phyloP scores from a whole-genome alignment of 2,888 invertebrate genomes.

The Aquatica leii region DNA sequence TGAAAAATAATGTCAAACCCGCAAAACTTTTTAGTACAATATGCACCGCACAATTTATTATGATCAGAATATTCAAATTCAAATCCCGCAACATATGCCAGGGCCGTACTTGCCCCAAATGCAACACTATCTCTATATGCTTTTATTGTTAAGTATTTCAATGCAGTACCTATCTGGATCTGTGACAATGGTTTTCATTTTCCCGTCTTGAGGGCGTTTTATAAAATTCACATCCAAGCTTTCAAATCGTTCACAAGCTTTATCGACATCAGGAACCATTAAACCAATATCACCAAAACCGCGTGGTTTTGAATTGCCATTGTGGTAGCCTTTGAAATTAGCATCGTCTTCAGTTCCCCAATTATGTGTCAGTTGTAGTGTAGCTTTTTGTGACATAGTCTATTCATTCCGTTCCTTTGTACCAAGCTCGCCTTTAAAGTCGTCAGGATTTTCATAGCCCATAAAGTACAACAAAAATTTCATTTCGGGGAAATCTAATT shows the following conservation, averaged over 20 bases:
- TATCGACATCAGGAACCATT: constrained; percentile 86
- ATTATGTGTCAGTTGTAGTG: constrained; percentile 92
- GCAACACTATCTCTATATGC: too few species aligned
- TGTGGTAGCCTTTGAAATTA: constrained; percentile 78
- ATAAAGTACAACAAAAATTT: constrained; percentile 90
- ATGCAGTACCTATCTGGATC: constrained; percentile 98
- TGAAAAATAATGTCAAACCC: too few species aligned
- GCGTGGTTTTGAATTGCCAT: constrained; percentile 89
- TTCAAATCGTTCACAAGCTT: constrained; percentile 86
- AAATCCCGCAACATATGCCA: too few species aligned
- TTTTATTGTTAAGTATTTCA: constrained; percentile 76
- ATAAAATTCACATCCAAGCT: constrained; percentile 85
- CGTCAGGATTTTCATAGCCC: constrained; percentile 84
- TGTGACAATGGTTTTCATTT: constrained; percentile 91
- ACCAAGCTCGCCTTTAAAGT: constrained; percentile 75
- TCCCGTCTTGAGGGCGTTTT: constrained; percentile 89
- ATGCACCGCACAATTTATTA: too few species aligned
- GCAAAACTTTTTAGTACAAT: too few species aligned
- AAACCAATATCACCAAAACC: constrained; percentile 93
- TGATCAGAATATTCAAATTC: too few species aligned
- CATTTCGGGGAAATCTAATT: constrained; percentile 87
- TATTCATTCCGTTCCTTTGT: constrained; percentile 72
- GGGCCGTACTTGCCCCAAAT: too few species aligned
- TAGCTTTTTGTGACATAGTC: constrained; percentile 85
- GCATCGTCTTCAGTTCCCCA: constrained; percentile 92